These are phyloP conservation scores for Cercopithecus mona DNA, from an alignment of 2,113 vertebrate genomes.

Conservation along the genomic window DNA sequence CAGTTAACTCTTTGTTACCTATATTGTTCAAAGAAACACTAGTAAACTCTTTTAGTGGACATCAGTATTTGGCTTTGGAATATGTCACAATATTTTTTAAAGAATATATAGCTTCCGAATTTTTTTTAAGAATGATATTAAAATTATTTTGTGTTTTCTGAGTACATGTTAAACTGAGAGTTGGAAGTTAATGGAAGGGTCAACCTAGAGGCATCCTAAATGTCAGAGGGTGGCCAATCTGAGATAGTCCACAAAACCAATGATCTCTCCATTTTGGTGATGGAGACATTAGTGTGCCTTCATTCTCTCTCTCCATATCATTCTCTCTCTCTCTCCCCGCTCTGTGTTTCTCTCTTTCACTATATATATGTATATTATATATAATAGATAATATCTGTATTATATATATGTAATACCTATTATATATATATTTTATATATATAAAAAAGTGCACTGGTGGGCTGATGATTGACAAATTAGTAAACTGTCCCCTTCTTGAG, in stretches of 20 bases:
- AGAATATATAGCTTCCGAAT: background rate
- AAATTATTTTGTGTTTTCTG: constrained; percentile 13
- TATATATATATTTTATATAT: background rate
- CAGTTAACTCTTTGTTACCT: constrained; percentile 35
- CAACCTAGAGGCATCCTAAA: background rate
- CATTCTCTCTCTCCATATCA: background rate
- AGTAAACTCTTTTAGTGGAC: background rate
- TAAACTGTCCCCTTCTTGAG: background rate
- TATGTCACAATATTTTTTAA: background rate
- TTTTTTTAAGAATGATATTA: background rate
- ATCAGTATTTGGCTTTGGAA: constrained; percentile 8
- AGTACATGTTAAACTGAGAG: background rate
- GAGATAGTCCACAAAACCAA: background rate
- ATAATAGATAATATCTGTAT: no score
- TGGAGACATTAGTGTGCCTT: background rate
- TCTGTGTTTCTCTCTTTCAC: background rate
- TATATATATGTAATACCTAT: background rate
- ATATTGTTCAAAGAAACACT: background rate
- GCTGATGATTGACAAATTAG: background rate
- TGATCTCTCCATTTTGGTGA: background rate
- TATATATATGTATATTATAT: no score
- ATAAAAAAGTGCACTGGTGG: background rate
- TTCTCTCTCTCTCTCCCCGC: background rate
- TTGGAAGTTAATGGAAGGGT: background rate
- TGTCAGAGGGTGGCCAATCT: background rate